Evolutionary conservation across 2,797 vertebrate genomes (phyloP).

Genomic region (Jordanella pulchra): DNA sequence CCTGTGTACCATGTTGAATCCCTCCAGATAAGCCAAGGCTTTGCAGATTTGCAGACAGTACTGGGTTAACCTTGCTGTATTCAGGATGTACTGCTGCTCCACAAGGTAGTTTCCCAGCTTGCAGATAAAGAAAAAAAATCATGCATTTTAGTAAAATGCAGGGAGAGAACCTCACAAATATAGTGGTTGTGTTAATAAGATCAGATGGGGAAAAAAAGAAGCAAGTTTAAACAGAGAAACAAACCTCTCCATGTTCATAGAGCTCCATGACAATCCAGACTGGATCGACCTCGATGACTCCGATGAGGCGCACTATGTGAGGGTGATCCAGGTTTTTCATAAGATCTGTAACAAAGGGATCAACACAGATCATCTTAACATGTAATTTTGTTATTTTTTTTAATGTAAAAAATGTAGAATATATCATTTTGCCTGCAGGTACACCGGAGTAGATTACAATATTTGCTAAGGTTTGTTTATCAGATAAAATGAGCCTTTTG

Average conservation of each 20-base stretch:
- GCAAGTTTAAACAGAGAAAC: slow-evolving; percentile 22
- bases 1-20: slow-evolving; percentile 90
- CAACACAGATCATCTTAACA: background rate
- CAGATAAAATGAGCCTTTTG: too few relatives aligned
- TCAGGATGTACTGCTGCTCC: slow-evolving; percentile 80
- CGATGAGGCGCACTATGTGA: slow-evolving; percentile 90
- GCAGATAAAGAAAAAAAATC: background rate
- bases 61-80: slow-evolving; percentile 77
- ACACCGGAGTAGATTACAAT: too few relatives aligned
- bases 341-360: slow-evolving; percentile 76
- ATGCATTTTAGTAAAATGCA: background rate
- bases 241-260: slow-evolving; percentile 90
- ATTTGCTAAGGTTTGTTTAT: too few relatives aligned
- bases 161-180: background rate
- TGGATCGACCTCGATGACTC: slow-evolving; percentile 88
- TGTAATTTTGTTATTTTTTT: background rate
- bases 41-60: slow-evolving; percentile 91
- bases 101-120: slow-evolving; percentile 90
- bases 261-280: slow-evolving; percentile 97
- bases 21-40: slow-evolving; percentile 91
- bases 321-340: slow-evolving; percentile 93
- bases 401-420: background rate
- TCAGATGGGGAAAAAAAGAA: background rate
- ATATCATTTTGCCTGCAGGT: background rate
- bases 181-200: background rate